Conservation (phyloP, 2,113 vertebrate species). For the Trematomus loennbergii region DNA sequence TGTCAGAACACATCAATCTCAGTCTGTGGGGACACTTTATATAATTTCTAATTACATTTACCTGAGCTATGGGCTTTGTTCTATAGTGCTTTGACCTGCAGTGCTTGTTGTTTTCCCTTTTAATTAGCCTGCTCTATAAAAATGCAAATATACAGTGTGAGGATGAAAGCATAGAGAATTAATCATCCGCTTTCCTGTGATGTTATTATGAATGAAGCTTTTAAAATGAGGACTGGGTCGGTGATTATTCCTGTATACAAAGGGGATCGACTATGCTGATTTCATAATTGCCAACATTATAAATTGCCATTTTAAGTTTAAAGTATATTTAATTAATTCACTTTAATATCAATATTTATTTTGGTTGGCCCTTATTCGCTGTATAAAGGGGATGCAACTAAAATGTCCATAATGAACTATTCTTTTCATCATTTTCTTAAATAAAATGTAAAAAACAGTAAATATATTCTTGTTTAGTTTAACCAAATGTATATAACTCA, state of each 20-base stretch:
- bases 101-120: slow-evolving; percentile 21
- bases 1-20: slow-evolving; percentile 62
- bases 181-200: not conserved
- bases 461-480: not conserved
- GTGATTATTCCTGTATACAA: not conserved
- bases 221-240: not conserved
- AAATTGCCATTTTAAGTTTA: not conserved
- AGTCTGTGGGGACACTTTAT: slow-evolving; percentile 41
- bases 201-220: slow-evolving; percentile 5
- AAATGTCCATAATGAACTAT: not conserved
- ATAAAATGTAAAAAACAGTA: not conserved
- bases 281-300: not conserved
- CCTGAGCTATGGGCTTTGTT: slow-evolving; percentile 60
- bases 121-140: slow-evolving; percentile 49
- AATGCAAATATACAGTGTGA: slow-evolving; percentile 49
- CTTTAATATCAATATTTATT: not conserved
- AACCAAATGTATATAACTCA: not conserved
- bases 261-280: not conserved
- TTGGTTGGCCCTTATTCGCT: not conserved
- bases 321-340: not conserved
- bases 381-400: not conserved
- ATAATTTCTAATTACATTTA: slow-evolving; percentile 72
- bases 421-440: not conserved
- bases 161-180: not conserved
- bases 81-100: slow-evolving; percentile 43